phyloP scores from a whole-genome alignment of 1,140 invertebrate genomes.

The Steinernema khuongi region DNA sequence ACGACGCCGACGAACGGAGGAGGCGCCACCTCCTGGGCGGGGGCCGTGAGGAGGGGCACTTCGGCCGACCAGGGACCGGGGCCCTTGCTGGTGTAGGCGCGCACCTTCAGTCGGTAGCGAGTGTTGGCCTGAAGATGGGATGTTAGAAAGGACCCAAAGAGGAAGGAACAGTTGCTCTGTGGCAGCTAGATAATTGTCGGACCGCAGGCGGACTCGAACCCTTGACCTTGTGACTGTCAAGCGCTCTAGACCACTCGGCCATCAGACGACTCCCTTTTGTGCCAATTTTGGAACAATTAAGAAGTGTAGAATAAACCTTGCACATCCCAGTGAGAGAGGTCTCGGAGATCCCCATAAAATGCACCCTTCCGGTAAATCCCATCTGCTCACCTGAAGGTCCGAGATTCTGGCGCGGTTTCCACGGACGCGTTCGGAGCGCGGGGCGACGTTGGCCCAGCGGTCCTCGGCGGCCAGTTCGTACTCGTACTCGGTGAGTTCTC shows the following conservation, averaged over 20 bases:
- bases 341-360: too few relatives aligned
- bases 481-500: conserved; percentile 57
- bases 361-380: too few relatives aligned
- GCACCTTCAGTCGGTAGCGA: conserved; percentile 47
- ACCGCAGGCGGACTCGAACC: too few relatives aligned
- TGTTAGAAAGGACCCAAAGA: too few relatives aligned
- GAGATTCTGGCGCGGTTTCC: conserved; percentile 47
- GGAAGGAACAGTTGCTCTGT: too few relatives aligned
- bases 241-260: too few relatives aligned
- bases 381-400: conserved; percentile 44
- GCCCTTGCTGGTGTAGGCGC: conserved; percentile 52
- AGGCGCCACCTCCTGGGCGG: conserved; percentile 19
- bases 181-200: too few relatives aligned
- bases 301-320: too few relatives aligned
- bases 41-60: conserved; percentile 48
- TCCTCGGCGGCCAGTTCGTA: conserved; percentile 53
- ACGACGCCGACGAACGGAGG: conserved; percentile 45
- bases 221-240: too few relatives aligned
- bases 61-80: conserved; percentile 56
- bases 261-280: too few relatives aligned
- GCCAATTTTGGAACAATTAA: too few relatives aligned
- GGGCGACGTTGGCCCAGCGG: conserved; percentile 38
- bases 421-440: conserved; percentile 46
- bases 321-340: too few relatives aligned
- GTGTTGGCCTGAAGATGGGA: conserved; percentile 43